Evolutionary conservation across 2,113 vertebrate species (phyloP).

Genomic region (Ceratotherium simum): DNA sequence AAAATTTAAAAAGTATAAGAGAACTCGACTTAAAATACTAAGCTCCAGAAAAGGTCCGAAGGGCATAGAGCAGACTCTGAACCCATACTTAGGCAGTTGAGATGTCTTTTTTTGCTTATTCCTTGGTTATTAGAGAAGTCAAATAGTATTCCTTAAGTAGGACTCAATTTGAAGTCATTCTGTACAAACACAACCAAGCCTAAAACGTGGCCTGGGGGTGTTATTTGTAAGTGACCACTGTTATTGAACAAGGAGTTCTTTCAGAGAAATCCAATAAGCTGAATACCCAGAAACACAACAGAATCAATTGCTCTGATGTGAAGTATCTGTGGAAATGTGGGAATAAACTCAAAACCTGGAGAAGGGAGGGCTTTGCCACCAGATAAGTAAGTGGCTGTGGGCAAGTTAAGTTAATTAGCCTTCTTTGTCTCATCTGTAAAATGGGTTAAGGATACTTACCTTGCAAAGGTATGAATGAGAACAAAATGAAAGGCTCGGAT

Average conservation of each 20-base stretch:
- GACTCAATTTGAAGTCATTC: background rate
- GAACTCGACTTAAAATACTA: slow-evolving; percentile 32
- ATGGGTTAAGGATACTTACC: background rate
- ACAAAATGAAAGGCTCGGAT: background rate
- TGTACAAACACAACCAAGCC: background rate
- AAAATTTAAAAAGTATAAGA: slow-evolving; percentile 7
- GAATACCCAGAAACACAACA: background rate
- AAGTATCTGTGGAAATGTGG: background rate
- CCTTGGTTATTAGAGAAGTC: slow-evolving; percentile 19
- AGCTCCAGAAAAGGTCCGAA: background rate
- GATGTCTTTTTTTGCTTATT: background rate
- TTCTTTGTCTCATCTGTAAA: background rate
- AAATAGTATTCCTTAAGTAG: background rate
- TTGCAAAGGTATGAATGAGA: background rate
- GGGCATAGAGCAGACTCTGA: background rate
- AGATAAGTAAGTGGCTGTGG: background rate
- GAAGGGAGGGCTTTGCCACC: background rate
- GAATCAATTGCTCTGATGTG: background rate
- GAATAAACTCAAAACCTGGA: background rate
- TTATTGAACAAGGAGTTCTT: background rate
- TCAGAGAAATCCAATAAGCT: background rate
- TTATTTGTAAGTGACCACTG: background rate
- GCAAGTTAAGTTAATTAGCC: background rate
- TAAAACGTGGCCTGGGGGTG: background rate
- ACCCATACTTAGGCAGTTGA: background rate